Percentiles rank a stretch among this genome's conserved stretches.
These are phyloP conservation scores for Campoplex nolae DNA, from an alignment of 2,888 invertebrate species.

Conservation along the genomic window DNA sequence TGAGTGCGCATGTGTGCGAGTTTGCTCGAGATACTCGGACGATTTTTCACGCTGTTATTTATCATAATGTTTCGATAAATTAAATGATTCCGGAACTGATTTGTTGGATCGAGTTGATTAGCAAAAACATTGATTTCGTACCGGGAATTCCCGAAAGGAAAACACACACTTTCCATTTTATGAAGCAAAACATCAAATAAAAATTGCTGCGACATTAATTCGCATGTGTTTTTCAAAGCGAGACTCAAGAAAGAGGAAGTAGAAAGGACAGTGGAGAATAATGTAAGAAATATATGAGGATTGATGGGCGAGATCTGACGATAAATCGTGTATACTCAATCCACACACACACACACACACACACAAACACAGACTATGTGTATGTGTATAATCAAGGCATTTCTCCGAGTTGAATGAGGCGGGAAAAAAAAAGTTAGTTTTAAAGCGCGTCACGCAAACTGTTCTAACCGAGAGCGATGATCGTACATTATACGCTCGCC, in stretches of 20 bases:
- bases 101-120: neutral
- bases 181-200: neutral
- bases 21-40: constrained; percentile 6
- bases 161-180: neutral
- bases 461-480: constrained; percentile 33
- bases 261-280: constrained; percentile 21
- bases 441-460: constrained; percentile 46
- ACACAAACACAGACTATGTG: neutral
- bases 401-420: constrained; percentile 13
- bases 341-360: neutral
- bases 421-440: constrained; percentile 43
- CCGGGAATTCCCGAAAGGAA: neutral
- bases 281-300: constrained; percentile 27
- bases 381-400: constrained; percentile 19
- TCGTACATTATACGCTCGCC: constrained; percentile 38
- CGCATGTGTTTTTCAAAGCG: constrained; percentile 12
- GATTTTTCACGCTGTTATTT: neutral
- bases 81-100: neutral
- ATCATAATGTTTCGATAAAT: neutral
- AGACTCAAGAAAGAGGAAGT: constrained; percentile 27
- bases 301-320: constrained; percentile 48
- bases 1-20: constrained; percentile 31
- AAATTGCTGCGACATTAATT: neutral
- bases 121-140: neutral
- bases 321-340: constrained; percentile 46